Evolutionary conservation across 2,888 invertebrate species (phyloP).

Genomic region (Sepiola atlantica): DNA sequence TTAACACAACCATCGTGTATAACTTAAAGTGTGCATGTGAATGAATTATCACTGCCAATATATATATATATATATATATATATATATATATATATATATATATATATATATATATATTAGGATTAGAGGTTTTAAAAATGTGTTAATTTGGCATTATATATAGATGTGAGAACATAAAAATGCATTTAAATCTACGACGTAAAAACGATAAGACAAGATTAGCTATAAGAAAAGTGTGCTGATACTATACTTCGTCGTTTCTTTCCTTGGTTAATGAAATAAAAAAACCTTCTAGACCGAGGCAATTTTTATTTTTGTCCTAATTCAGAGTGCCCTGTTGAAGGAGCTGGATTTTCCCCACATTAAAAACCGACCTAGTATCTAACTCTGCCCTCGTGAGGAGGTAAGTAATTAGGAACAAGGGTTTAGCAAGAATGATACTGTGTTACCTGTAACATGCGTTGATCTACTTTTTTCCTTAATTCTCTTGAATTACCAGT

Average conservation of each 20-base stretch:
- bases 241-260: too few relatives aligned
- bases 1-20: not conserved
- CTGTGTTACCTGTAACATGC: not conserved
- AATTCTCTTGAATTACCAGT: too few relatives aligned
- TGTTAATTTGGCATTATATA: not conserved
- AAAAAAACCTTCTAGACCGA: too few relatives aligned
- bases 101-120: not conserved
- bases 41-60: constrained; percentile 18
- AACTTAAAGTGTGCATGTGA: not conserved
- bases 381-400: too few relatives aligned
- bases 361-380: too few relatives aligned
- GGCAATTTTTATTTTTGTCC: too few relatives aligned
- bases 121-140: not conserved
- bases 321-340: too few relatives aligned
- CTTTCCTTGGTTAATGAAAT: too few relatives aligned
- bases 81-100: constrained; percentile 24
- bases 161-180: not conserved
- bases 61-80: constrained; percentile 5
- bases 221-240: too few relatives aligned
- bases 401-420: not conserved
- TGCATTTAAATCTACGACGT: not conserved
- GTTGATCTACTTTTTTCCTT: too few relatives aligned
- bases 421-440: not conserved
- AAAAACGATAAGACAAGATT: too few relatives aligned
- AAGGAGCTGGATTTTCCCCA: not conserved